A percentile compares a stretch with the other conserved stretches of the same genome.
phyloP scores from a whole-genome alignment of 2,113 vertebrate species.

The Austrofundulus limnaeus region DNA sequence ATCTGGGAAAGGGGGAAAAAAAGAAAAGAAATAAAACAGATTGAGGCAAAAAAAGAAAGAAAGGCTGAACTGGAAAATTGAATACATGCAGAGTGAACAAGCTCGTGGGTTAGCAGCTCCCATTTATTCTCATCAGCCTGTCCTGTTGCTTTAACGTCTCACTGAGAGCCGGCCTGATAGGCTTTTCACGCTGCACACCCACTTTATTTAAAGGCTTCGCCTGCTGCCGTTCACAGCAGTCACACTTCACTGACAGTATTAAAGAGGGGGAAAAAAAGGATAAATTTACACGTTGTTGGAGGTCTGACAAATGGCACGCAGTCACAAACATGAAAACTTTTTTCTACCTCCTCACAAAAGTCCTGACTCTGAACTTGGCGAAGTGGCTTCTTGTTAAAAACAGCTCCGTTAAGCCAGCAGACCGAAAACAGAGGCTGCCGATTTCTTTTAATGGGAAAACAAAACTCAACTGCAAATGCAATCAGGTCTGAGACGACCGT shows the following conservation, averaged over 20 bases:
- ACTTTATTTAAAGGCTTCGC: constrained; percentile 40
- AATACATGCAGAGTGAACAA: constrained; percentile 52
- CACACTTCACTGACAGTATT: constrained; percentile 27
- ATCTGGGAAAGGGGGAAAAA: neutral
- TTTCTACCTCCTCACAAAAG: neutral
- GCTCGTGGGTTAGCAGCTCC: constrained; percentile 29
- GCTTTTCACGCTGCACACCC: constrained; percentile 38
- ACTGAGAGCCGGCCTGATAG: constrained; percentile 39
- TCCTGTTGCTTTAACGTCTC: constrained; percentile 45
- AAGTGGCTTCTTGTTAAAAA: constrained; percentile 7
- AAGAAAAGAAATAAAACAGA: constrained; percentile 12
- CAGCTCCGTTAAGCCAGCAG: neutral
- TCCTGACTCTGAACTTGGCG: neutral
- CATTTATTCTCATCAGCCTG: constrained; percentile 67
- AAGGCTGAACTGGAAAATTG: constrained; percentile 31
- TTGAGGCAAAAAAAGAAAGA: constrained; percentile 24
- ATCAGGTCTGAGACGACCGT: neutral
- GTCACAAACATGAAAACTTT: constrained; percentile 14
- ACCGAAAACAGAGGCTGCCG: neutral
- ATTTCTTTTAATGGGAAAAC: neutral
- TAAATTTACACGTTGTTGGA: constrained; percentile 24
- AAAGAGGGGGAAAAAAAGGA: neutral
- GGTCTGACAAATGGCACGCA: constrained; percentile 38
- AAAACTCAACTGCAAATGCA: neutral
- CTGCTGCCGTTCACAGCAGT: constrained; percentile 29